Evolutionary conservation across 2,888 invertebrate species (phyloP).

Genomic region (Lycocerus yunnanus): DNA sequence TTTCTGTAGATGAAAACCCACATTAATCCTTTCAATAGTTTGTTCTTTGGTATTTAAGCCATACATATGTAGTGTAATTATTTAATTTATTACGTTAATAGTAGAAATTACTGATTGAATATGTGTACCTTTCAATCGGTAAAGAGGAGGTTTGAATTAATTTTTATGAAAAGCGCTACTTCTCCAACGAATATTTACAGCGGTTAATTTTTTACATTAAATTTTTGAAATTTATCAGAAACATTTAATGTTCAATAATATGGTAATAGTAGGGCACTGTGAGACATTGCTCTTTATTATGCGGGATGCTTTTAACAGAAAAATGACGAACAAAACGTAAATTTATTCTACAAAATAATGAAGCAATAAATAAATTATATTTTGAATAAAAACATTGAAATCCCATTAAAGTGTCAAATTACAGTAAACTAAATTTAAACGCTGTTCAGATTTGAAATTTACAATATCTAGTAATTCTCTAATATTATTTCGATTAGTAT

Average conservation of each 20-base stretch:
- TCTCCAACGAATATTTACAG: not conserved
- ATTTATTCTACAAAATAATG: not conserved
- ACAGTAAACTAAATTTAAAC: slow-evolving; percentile 23
- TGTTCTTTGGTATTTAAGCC: no score
- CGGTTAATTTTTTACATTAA: no score
- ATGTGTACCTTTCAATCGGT: no score
- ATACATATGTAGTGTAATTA: no score
- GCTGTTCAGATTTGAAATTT: not conserved
- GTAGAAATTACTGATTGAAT: no score
- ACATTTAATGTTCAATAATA: not conserved
- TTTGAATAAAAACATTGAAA: slow-evolving; percentile 29
- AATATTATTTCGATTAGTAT: not conserved
- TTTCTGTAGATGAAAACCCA: no score
- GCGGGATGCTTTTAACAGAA: not conserved
- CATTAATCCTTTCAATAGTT: no score
- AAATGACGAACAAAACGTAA: not conserved
- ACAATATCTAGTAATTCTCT: not conserved
- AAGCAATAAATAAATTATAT: not conserved
- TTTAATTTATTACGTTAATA: no score
- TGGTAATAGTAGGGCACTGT: no score
- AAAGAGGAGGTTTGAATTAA: no score
- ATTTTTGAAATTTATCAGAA: not conserved
- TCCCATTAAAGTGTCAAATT: slow-evolving; percentile 36
- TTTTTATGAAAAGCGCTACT: no score
- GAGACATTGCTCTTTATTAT: no score